Conservation (phyloP, 2,113 vertebrate species). For the Capreolus pygargus region DNA sequence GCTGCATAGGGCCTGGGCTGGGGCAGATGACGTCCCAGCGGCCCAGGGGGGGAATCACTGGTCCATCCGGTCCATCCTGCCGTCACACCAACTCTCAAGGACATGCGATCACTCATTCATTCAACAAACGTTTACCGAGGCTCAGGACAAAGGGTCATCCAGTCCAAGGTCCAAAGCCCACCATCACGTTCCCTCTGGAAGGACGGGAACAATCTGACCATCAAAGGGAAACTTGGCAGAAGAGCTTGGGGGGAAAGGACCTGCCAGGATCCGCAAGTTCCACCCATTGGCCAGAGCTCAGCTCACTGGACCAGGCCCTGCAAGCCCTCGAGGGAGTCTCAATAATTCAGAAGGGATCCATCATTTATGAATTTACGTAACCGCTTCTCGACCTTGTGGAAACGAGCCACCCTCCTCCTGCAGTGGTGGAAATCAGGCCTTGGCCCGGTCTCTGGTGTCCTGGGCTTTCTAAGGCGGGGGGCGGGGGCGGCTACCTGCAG, state of each 20-base stretch:
- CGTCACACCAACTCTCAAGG: not conserved
- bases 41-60: not conserved
- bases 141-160: not conserved
- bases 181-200: rapidly evolving
- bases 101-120: not conserved
- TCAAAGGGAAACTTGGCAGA: not conserved
- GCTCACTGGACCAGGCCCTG: slow-evolving; percentile 11
- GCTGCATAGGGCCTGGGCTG: rapidly evolving
- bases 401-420: not conserved
- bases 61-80: not conserved
- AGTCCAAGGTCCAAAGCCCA: no score
- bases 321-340: not conserved
- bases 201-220: not conserved
- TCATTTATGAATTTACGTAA: slow-evolving; percentile 64
- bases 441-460: not conserved
- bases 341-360: slow-evolving; percentile 63
- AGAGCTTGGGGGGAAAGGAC: not conserved
- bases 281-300: not conserved
- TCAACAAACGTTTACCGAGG: not conserved
- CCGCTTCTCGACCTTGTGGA: slow-evolving; percentile 38
- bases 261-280: not conserved
- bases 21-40: not conserved
- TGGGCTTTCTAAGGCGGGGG: not conserved
- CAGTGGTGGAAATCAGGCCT: not conserved
- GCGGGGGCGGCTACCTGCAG: no score